phyloP scores from a whole-genome alignment of 2,888 invertebrate species.

The Hydropsyche betteni region DNA sequence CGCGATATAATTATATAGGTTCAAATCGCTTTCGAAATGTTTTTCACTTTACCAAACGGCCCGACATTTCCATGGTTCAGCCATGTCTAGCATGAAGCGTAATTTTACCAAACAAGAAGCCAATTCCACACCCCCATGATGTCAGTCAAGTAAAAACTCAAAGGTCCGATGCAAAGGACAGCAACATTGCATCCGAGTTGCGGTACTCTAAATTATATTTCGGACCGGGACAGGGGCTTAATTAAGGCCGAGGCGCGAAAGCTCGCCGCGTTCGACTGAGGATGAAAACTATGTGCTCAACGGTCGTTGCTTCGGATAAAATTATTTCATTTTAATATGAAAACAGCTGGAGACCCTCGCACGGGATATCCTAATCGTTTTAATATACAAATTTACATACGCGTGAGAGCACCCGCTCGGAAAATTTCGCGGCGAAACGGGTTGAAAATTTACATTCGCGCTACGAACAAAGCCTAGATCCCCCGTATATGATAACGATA shows the following conservation, averaged over 20 bases:
- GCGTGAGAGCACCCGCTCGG: conserved; percentile 4
- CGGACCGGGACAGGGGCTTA: conserved; percentile 2
- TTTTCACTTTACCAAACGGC: conserved; percentile 1
- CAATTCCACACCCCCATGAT: conserved; percentile 11
- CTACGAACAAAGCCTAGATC: not conserved
- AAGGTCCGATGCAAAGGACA: no score
- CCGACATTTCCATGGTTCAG: not conserved
- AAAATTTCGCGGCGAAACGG: not conserved
- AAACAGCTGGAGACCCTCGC: conserved; percentile 30
- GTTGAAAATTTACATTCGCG: conserved; percentile 25
- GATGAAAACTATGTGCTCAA: conserved; percentile 9
- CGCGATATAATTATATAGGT: not conserved
- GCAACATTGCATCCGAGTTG: no score
- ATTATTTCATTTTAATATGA: conserved; percentile 32
- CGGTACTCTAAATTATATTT: no score
- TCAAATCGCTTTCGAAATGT: not conserved
- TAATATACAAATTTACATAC: conserved; percentile 33
- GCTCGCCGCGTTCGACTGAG: conserved; percentile 5
- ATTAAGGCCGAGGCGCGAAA: conserved; percentile 9
- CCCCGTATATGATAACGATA: not conserved
- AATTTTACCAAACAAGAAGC: conserved; percentile 18
- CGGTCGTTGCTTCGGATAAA: conserved; percentile 4
- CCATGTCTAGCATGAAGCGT: conserved; percentile 9
- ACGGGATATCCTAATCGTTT: conserved; percentile 29
- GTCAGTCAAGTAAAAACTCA: no score